Evolutionary conservation across 2,113 vertebrate genomes (phyloP), one percentile per base, ranked within the genome.

Genomic region (Ceyx melanurus): DNA sequence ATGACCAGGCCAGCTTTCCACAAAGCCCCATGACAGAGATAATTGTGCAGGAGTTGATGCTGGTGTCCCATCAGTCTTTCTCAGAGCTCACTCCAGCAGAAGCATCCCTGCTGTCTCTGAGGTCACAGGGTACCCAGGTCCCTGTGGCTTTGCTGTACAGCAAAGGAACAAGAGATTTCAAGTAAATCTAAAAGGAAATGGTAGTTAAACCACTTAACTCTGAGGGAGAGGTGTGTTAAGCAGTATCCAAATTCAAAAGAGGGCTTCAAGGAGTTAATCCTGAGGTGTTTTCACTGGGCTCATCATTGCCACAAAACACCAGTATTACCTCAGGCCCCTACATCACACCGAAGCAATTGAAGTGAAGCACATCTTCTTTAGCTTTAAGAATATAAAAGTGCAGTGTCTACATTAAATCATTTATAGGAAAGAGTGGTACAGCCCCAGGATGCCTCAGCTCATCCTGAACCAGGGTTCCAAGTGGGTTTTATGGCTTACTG

Each of bases 181-280:
- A 90, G 35, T 5, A 43, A 66, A 67, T 71, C 29, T 78, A 22
- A 81, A 81, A 57, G 48, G 82, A 94, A 81, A 42, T 19, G 15
- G n/a, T 66, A 82, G 67, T 45, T 85, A 82, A 87, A 87, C 10
- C 54, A n/a, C 54, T 56, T n/a, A 68, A 23, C 26, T 57, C 40
- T 1, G 5, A 80, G 64, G 67, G 26, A 74, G 5, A 74, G 18
- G 31, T 66, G 46, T 64, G 60, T 51, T 62, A 79, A 84, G 4
- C 22, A 48, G 43, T 60, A 85, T 56, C 46, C 40, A 66, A 88
- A 89, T 93, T 91, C 53, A 61, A 35, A 87, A 37, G 40, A 53
- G 33, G 13, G 8, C 22, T 85, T 88, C 40, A 73, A 54, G 45
- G 22, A 78, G 26, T 48, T 51, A 28, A 77, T 77, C 53, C 53